These are phyloP conservation scores for Lissonota sp. DNA, from an alignment of 2,888 invertebrate species.

Conservation along the genomic window DNA sequence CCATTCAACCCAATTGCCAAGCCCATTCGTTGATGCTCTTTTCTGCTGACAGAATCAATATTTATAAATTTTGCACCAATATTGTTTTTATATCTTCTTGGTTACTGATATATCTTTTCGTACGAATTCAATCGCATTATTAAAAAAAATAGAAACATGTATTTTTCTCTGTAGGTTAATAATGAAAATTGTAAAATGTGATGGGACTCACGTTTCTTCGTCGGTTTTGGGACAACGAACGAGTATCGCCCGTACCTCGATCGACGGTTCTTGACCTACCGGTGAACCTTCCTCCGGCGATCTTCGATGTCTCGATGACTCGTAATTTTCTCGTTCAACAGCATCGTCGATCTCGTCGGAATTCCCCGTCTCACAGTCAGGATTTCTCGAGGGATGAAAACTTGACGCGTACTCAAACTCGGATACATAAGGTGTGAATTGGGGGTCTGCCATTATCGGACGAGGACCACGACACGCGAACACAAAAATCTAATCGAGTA, in stretches of 20 bases:
- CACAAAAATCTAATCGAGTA: constrained; percentile 62
- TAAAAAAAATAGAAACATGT: too few relatives aligned
- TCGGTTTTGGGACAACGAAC: constrained; percentile 65
- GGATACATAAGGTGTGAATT: constrained; percentile 68
- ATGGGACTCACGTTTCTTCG: constrained; percentile 49
- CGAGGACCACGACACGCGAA: constrained; percentile 58
- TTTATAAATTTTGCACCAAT: too few relatives aligned
- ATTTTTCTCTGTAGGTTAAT: too few relatives aligned
- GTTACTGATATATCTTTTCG: too few relatives aligned
- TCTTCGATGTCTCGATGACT: constrained; percentile 37
- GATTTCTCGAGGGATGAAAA: constrained; percentile 74
- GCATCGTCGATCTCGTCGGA: constrained; percentile 26
- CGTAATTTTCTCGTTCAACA: constrained; percentile 9
- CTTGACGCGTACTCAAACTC: constrained; percentile 69
- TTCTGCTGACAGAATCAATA: too few relatives aligned
- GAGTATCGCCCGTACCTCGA: constrained; percentile 69
- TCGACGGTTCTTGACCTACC: constrained; percentile 67
- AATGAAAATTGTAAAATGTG: neutral
- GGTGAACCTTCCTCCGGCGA: constrained; percentile 62
- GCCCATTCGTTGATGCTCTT: too few relatives aligned
- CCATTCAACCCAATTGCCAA: too few relatives aligned
- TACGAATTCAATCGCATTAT: too few relatives aligned
- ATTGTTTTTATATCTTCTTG: too few relatives aligned
- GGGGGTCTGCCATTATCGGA: constrained; percentile 61
- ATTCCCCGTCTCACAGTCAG: constrained; percentile 64